A percentile compares a stretch with the other conserved stretches of the same genome.
phyloP scores from a whole-genome alignment of 2,113 vertebrate genomes.

The Tiliqua scincoides region DNA sequence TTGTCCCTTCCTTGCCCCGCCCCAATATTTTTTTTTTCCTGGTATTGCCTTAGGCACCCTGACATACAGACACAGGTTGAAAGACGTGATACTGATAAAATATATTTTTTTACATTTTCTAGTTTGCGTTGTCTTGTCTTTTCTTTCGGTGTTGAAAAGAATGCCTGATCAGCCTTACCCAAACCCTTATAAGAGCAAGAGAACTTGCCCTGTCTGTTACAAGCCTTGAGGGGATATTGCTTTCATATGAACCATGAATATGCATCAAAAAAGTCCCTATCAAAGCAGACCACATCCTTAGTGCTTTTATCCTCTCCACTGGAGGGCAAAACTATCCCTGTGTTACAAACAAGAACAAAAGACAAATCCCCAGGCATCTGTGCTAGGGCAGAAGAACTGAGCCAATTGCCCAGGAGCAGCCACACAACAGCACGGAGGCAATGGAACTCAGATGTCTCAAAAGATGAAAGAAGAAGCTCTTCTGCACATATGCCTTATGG shows the following conservation, averaged over 20 bases:
- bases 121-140: not conserved
- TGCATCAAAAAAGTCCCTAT: not conserved
- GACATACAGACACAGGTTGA: too few species aligned
- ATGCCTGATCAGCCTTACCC: not conserved
- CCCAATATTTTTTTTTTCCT: too few species aligned
- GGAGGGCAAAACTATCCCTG: not conserved
- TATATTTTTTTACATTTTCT: not conserved
- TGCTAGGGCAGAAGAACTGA: not conserved
- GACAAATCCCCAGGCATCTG: not conserved
- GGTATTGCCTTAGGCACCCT: too few species aligned
- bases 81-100: too few species aligned
- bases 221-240: not conserved
- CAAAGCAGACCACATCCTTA: not conserved
- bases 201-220: not conserved
- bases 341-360: not conserved
- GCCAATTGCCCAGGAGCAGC: not conserved
- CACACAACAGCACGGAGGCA: not conserved
- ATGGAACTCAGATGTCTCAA: not conserved
- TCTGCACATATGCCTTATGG: not conserved
- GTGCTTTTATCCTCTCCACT: not conserved
- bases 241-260: not conserved
- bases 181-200: not conserved
- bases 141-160: too few species aligned
- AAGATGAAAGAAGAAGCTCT: not conserved
- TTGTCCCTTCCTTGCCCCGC: too few species aligned